Percentiles rank a stretch among this genome's conserved stretches.
These are phyloP conservation scores for Sebastes oblongus DNA, from an alignment of 2,797 vertebrate species.

Conservation along the genomic window DNA sequence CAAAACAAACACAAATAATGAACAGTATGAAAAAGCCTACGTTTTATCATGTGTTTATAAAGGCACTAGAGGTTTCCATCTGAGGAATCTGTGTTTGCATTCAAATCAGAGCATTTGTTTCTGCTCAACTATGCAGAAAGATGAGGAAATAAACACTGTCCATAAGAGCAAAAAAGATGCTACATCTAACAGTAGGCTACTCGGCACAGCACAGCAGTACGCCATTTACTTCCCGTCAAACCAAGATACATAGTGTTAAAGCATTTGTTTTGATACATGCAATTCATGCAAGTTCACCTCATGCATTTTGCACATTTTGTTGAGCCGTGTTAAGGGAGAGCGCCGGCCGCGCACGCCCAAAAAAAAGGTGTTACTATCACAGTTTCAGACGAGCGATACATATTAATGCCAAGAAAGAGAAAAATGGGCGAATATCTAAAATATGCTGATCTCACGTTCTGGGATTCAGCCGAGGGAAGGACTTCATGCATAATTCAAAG, in stretches of 20 bases:
- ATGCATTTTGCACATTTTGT: slow-evolving; percentile 31
- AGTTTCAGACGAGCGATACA: slow-evolving; percentile 48
- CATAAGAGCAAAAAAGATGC: slow-evolving; percentile 5
- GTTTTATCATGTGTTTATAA: background rate
- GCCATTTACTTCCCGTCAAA: background rate
- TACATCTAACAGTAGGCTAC: background rate
- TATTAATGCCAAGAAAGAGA: slow-evolving; percentile 50
- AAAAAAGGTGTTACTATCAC: slow-evolving; percentile 57
- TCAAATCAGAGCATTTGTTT: background rate
- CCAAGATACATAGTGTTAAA: slow-evolving; percentile 20
- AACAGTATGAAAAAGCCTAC: background rate
- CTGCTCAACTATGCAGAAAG: slow-evolving; percentile 16
- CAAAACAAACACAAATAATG: background rate
- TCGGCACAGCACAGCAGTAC: background rate
- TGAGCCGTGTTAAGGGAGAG: background rate
- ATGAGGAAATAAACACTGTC: slow-evolving; percentile 17
- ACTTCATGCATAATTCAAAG: slow-evolving; percentile 77
- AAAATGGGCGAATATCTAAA: slow-evolving; percentile 65
- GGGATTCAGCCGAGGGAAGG: slow-evolving; percentile 56
- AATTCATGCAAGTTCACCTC: slow-evolving; percentile 34
- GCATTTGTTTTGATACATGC: slow-evolving; percentile 38
- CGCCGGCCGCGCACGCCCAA: background rate
- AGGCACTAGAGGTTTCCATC: background rate
- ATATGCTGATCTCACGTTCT: slow-evolving; percentile 76
- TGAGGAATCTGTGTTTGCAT: slow-evolving; percentile 1